These are phyloP conservation scores for Lypha dubia DNA, from an alignment of 2,888 invertebrate species.

Conservation along the genomic window DNA sequence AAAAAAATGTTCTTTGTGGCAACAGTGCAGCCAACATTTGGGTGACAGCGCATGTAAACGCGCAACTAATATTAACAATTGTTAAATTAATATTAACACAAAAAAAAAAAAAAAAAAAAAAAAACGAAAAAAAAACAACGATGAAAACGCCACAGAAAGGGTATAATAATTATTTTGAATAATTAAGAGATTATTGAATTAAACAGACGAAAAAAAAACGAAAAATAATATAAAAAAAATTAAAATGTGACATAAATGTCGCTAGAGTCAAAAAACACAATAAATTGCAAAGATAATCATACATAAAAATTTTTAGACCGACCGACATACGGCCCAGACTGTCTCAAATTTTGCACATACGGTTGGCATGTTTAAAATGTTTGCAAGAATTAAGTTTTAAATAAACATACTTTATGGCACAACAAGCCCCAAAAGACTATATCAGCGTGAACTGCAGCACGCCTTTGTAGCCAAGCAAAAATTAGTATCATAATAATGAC, in stretches of 20 bases:
- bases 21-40: neutral
- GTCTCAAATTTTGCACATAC: neutral
- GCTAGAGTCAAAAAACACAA: conserved; percentile 48
- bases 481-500: conserved; percentile 43
- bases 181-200: conserved; percentile 61
- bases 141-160: neutral
- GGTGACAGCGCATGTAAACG: neutral
- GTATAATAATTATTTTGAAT: conserved; percentile 57
- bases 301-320: conserved; percentile 25
- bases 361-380: conserved; percentile 42
- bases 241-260: conserved; percentile 62
- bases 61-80: conserved; percentile 5
- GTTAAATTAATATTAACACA: conserved; percentile 16
- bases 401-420: conserved; percentile 69
- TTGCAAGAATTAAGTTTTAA: conserved; percentile 65
- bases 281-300: conserved; percentile 71
- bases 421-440: conserved; percentile 35
- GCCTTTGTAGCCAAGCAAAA: neutral
- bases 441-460: conserved; percentile 19
- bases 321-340: conserved; percentile 5
- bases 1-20: neutral
- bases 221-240: conserved; percentile 5
- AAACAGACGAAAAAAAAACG: neutral
- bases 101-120: too few relatives aligned
- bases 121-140: neutral